Evolutionary conservation across 2,797 vertebrate species (phyloP).

Genomic region (Numenius phaeopus): DNA sequence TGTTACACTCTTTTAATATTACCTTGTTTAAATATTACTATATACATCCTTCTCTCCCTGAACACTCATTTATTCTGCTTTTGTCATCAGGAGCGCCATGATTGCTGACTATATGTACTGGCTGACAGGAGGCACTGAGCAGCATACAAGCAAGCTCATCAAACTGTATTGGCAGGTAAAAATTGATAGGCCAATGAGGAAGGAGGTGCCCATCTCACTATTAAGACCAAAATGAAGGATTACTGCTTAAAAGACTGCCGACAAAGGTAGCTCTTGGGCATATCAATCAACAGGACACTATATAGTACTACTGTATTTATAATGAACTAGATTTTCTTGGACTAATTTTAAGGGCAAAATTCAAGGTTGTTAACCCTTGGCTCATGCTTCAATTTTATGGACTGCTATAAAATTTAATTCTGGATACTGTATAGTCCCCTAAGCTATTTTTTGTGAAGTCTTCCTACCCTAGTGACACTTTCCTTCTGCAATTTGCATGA

Average conservation of each 20-base stretch:
- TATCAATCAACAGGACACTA: slow-evolving; percentile 84
- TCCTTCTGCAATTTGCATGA: slow-evolving; percentile 38
- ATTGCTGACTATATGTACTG: slow-evolving; percentile 88
- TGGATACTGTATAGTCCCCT: slow-evolving; percentile 39
- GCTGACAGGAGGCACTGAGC: slow-evolving; percentile 77
- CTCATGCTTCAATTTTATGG: slow-evolving; percentile 77
- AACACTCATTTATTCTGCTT: slow-evolving; percentile 69
- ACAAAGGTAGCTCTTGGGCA: slow-evolving; percentile 80
- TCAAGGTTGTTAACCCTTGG: slow-evolving; percentile 78
- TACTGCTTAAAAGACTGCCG: slow-evolving; percentile 85
- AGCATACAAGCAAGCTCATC: slow-evolving; percentile 86
- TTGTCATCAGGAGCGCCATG: slow-evolving; percentile 83
- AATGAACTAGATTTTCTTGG: slow-evolving; percentile 79
- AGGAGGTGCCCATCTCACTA: slow-evolving; percentile 71
- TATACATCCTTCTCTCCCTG: slow-evolving; percentile 39
- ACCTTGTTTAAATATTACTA: not conserved
- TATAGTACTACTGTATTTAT: slow-evolving; percentile 73
- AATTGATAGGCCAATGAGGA: slow-evolving; percentile 75
- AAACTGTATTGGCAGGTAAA: slow-evolving; percentile 93
- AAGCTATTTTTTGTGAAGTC: slow-evolving; percentile 62
- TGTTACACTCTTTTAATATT: not conserved
- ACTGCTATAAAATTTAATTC: slow-evolving; percentile 73
- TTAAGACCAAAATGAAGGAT: slow-evolving; percentile 85
- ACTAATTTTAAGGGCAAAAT: slow-evolving; percentile 79
- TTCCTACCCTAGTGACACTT: slow-evolving; percentile 16